Evolutionary conservation across 2,113 vertebrate genomes (phyloP), one percentile per base, ranked within the genome.

Genomic region (Chascanopsetta lugubris): DNA sequence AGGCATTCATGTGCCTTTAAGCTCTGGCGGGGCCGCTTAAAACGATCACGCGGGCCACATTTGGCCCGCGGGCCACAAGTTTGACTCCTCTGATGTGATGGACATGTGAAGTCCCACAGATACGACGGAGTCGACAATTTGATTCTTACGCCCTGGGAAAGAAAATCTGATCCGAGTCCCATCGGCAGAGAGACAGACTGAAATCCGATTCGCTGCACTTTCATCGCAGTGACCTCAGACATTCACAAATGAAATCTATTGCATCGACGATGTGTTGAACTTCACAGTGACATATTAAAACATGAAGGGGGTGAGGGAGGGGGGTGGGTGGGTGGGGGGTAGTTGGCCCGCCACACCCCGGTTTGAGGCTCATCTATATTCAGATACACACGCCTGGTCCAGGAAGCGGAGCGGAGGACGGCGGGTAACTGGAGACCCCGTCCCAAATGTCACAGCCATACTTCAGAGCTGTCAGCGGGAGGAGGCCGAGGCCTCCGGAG

Each of bases 381-480:
- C 72, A 78, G 80, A 75, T 54, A 75, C 68, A 75, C 68, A 79
- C 15, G 61, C 78, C 56, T 72, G 70, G 43, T 79, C 48, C 49
- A 62, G 60, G 79, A 61, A 55, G 61, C 58, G 9, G 72, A 55
- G 61, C 58, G 9, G 72, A 84, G 69, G 75, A 82, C 82, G 54
- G 12, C 50, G 48, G 49, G 86, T 89, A 91, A 91, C 87, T 72
- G 62, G 77, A 90, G 68, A 89, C 85, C 24, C 45, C n/a, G 57
- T 79, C 78, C 86, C 61, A 91, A 91, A 90, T 90, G 88, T 91
- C 81, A 78, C 74, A 59, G 82, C 75, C 55, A 82, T 90, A 77
- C 78, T 77, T 91, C 61, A 86, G 72, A 80, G 74, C 82, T 88
- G 84, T 91, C 87, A 90, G 69, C 86, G 82, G n/a, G 80, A 59